Conservation (phyloP, 2,888 invertebrate species). For the Chymomyza caudatula region DNA sequence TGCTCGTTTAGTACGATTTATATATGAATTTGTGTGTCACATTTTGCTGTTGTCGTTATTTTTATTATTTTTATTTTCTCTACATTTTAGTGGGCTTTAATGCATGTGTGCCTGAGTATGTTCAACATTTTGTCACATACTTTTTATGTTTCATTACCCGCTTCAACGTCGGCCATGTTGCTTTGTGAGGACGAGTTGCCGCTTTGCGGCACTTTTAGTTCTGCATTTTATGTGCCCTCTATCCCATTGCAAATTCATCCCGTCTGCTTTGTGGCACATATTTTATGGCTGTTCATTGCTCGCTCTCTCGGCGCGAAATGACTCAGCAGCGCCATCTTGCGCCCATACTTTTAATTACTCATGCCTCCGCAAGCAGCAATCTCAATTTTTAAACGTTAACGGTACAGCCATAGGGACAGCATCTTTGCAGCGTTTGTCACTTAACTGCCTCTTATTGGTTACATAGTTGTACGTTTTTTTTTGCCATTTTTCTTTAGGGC, state of each 20-base stretch:
- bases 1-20: slow-evolving; percentile 39
- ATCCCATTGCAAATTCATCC: slow-evolving; percentile 21
- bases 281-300: slow-evolving; percentile 50
- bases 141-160: slow-evolving; percentile 69
- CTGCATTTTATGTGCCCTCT: slow-evolving; percentile 38
- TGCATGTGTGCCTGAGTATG: slow-evolving; percentile 31
- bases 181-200: not conserved
- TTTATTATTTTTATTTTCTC: slow-evolving; percentile 64
- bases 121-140: slow-evolving; percentile 63
- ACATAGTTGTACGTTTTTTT: slow-evolving; percentile 29
- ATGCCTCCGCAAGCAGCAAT: slow-evolving; percentile 44
- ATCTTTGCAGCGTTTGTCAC: slow-evolving; percentile 41
- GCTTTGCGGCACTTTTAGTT: slow-evolving; percentile 6
- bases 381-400: slow-evolving; percentile 58
- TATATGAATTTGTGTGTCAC: slow-evolving; percentile 58
- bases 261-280: slow-evolving; percentile 31
- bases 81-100: slow-evolving; percentile 50
- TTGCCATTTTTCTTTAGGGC: slow-evolving; percentile 24
- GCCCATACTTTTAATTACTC: slow-evolving; percentile 55
- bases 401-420: not conserved
- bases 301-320: not conserved
- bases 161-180: slow-evolving; percentile 12
- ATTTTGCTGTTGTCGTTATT: slow-evolving; percentile 51
- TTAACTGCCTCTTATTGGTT: slow-evolving; percentile 58
- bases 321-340: not conserved